Percentiles rank a stretch among this genome's conserved stretches.
Conservation (phyloP, 2,888 invertebrate genomes). For the Pollenia amentaria region DNA sequence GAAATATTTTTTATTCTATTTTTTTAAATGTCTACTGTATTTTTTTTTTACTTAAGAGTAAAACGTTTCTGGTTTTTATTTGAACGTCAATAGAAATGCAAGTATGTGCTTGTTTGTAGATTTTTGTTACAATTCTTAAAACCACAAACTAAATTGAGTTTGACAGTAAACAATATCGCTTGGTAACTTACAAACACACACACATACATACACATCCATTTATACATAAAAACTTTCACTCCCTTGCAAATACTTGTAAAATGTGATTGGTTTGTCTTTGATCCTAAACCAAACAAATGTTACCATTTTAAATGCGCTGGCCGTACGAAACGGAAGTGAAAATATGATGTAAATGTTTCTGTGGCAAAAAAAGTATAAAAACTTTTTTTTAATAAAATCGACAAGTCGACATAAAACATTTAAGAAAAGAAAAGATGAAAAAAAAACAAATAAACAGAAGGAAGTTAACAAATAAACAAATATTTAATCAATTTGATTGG, state of each 20-base stretch:
- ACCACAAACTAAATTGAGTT: conserved; percentile 71
- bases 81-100: conserved; percentile 12
- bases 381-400: conserved; percentile 44
- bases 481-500: conserved; percentile 52
- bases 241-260: background rate
- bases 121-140: conserved; percentile 47
- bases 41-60: background rate
- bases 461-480: conserved; percentile 33
- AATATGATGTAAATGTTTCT: conserved; percentile 44
- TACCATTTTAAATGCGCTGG: conserved; percentile 54
- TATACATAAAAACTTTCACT: background rate
- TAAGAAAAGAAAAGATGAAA: background rate
- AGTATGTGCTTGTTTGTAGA: conserved; percentile 28
- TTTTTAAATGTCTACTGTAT: conserved; percentile 16
- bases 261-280: conserved; percentile 23
- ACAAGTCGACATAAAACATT: background rate
- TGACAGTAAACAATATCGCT: conserved; percentile 68
- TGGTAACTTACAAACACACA: conserved; percentile 11
- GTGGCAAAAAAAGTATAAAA: background rate
- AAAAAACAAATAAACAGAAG: background rate
- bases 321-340: conserved; percentile 47
- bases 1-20: too few relatives aligned
- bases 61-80: background rate
- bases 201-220: background rate
- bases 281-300: conserved; percentile 49